Evolutionary conservation across 2,888 invertebrate species (phyloP).

Genomic region (Neocrepidodera transversa): DNA sequence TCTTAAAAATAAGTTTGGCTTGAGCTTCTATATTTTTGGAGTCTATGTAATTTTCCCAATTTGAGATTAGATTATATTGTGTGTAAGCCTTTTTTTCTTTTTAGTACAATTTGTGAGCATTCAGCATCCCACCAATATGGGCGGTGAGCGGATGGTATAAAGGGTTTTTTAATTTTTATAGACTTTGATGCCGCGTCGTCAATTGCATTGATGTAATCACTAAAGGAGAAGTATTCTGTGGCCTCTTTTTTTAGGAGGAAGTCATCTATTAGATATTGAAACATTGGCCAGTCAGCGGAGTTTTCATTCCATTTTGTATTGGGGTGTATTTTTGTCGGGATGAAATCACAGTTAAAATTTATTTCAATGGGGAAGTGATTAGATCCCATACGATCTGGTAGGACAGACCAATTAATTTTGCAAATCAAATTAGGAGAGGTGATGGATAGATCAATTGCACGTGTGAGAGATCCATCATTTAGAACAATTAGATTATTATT

Average conservation of each 20-base stretch:
- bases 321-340: no score
- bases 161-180: constrained; percentile 11
- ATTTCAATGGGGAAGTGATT: constrained; percentile 19
- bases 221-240: no score
- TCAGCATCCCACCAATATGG: constrained; percentile 11
- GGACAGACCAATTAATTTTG: constrained; percentile 13
- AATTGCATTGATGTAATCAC: not conserved
- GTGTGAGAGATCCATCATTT: constrained; percentile 17
- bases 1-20: not conserved
- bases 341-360: not conserved
- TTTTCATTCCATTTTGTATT: no score
- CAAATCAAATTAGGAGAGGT: constrained; percentile 6
- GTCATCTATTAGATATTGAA: no score
- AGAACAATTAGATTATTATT: not conserved
- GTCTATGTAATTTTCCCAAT: constrained; percentile 10
- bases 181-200: constrained; percentile 5
- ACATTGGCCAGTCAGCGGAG: no score
- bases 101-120: constrained; percentile 6
- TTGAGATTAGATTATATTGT: not conserved
- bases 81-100: constrained; percentile 3
- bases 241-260: no score
- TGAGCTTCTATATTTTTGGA: not conserved
- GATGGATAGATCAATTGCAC: constrained; percentile 15
- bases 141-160: not conserved
- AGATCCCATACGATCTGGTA: constrained; percentile 12